These are phyloP conservation scores for Zaprionus capensis DNA, from an alignment of 1,140 invertebrate genomes.

Conservation along the genomic window DNA sequence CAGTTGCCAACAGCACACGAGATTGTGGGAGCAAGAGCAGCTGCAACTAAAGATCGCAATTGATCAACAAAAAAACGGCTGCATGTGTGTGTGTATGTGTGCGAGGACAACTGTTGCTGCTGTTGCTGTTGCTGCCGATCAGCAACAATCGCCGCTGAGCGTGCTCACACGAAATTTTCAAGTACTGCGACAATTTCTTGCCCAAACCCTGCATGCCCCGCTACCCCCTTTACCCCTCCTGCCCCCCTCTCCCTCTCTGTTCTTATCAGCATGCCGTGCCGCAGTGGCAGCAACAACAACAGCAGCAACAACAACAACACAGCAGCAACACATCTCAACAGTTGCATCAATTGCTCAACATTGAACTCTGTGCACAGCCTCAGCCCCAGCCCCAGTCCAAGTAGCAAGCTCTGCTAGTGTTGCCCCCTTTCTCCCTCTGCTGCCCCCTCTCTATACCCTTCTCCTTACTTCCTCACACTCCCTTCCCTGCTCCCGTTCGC, in stretches of 20 bases:
- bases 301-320: conserved; percentile 28
- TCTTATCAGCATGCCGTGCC: conserved; percentile 76
- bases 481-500: conserved; percentile 19
- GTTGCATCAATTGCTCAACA: conserved; percentile 83
- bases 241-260: neutral
- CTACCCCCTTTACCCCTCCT: neutral
- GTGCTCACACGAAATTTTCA: conserved; percentile 83
- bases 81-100: conserved; percentile 21
- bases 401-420: conserved; percentile 11
- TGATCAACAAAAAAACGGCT: conserved; percentile 52
- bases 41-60: conserved; percentile 73
- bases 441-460: neutral
- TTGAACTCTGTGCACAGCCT: conserved; percentile 69
- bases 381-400: conserved; percentile 33
- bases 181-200: conserved; percentile 77
- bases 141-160: conserved; percentile 75
- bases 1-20: conserved; percentile 53
- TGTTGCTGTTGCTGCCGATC: conserved; percentile 27
- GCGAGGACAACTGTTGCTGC: conserved; percentile 44
- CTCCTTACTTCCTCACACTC: too few relatives aligned
- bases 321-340: conserved; percentile 79
- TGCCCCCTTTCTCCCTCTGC: neutral
- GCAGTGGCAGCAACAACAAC: conserved; percentile 47
- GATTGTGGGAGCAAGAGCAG: conserved; percentile 75
- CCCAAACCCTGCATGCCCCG: conserved; percentile 24